Base-by-base conservation (phyloP, 2,888 invertebrate species). In the Morpho helenor region DNA sequence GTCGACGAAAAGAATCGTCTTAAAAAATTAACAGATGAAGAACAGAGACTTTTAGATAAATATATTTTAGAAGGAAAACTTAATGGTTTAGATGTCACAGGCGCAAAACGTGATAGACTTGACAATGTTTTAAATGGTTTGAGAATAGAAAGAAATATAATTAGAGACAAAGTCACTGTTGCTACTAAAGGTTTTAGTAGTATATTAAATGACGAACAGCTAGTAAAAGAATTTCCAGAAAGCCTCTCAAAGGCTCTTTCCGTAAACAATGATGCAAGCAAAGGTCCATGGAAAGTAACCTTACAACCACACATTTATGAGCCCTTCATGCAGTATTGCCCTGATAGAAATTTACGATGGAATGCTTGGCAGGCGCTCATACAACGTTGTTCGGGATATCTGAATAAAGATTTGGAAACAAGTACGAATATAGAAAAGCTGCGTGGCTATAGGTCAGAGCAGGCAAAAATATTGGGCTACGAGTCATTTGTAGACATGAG, bases 281-380 rank as follows among this genome's bases (percentile, higher is more conserved):
- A 92, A 68, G 98, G 97, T 0, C 98, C 98, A 0, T 98, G 98
- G 98, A 93, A 92, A 66, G 89, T 96, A 0, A 95, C 94, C 0
- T 85, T 97, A n/a, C 92, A 95, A 56, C 94, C 95, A 0, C 91
- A 94, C 64, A 90, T 96, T 50, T 94, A 94, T 67, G 87, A 93
- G 59, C 92, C 93, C 5, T 96, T 98, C 77, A 91, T 98, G 86
- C 95, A 97, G 78, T 93, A 96, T 79, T 98, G 98, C 76, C 94
- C 96, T 0, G 94, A 96, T 74, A 91, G 96, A 62, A 87, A 92
- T 44, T 78, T 95, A 46, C 92, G 98, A 42, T 96, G 95, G 94
- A 96, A 96, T 74, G 84, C 96, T 0, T 98, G 98, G 97, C 93
- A 95, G 63, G 96, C 96, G 0, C 91, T 93, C 74, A 93, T 94